Conservation (phyloP, 2,888 invertebrate genomes). For the Yponomeuta cagnagella region DNA sequence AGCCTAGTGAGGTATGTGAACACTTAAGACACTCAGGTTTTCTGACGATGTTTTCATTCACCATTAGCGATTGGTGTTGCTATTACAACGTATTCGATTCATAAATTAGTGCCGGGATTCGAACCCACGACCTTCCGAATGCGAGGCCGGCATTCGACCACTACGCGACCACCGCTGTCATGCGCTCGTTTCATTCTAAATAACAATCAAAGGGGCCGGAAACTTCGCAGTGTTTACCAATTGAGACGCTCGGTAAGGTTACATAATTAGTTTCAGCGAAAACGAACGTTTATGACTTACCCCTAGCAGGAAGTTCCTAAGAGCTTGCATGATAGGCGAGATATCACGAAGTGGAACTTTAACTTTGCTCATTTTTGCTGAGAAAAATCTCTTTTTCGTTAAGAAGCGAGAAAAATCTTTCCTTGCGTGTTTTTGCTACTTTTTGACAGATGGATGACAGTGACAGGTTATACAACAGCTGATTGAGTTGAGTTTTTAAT, state of each 20-base stretch:
- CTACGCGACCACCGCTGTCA: neutral
- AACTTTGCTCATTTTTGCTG: constrained; percentile 48
- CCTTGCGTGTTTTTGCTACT: neutral
- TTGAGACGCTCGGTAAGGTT: constrained; percentile 7
- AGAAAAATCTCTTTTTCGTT: neutral
- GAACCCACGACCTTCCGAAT: no score
- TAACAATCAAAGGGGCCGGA: neutral
- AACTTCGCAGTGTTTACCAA: constrained; percentile 2
- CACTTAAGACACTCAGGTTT: no score
- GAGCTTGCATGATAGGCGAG: constrained; percentile 75
- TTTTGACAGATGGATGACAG: neutral
- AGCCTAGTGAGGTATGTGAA: no score
- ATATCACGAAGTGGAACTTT: constrained; percentile 78
- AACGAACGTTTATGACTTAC: constrained; percentile 50
- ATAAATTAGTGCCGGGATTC: no score
- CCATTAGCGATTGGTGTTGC: no score
- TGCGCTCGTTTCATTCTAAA: neutral
- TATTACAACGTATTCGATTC: no score
- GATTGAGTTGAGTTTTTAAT: neutral
- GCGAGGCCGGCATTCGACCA: no score
- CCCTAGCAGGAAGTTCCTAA: constrained; percentile 81
- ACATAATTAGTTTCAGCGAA: constrained; percentile 16
- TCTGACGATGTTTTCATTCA: no score
- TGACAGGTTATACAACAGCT: neutral
- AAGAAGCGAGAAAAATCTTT: neutral